These are phyloP conservation scores for Vollenhovia emeryi DNA, from an alignment of 1,140 invertebrate genomes.

Conservation along the genomic window DNA sequence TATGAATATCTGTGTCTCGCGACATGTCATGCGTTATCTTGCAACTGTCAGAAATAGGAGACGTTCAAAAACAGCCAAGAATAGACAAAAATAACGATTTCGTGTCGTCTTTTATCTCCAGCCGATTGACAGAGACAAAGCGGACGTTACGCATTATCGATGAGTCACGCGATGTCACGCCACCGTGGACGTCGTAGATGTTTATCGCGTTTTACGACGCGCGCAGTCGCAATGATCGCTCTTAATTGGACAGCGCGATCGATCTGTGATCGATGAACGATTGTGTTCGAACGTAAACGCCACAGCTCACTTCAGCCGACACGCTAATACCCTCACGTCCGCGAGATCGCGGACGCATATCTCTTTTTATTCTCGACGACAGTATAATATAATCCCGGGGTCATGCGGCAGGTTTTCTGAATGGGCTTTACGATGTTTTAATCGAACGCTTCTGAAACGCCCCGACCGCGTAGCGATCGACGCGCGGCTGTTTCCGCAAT, in stretches of 20 bases:
- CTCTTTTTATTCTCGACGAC: not conserved
- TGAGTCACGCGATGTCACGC: slow-evolving; percentile 43
- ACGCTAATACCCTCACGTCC: not conserved
- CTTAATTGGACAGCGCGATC: slow-evolving; percentile 2
- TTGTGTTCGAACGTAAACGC: not conserved
- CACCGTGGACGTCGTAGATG: slow-evolving; percentile 10
- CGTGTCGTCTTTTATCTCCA: not conserved
- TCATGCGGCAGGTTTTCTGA: not conserved
- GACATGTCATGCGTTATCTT: not conserved
- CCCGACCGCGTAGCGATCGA: not conserved
- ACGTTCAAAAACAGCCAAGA: not conserved
- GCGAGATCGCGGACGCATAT: not conserved
- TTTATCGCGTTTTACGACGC: not conserved
- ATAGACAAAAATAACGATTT: not conserved
- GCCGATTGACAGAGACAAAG: slow-evolving; percentile 41
- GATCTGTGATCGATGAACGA: not conserved
- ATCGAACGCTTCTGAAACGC: not conserved
- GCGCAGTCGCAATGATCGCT: not conserved
- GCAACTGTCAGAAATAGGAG: not conserved
- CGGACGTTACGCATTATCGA: not conserved
- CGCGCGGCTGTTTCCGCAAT: slow-evolving; percentile 14
- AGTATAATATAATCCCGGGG: not conserved
- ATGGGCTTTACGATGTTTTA: not conserved
- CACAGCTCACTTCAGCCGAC: not conserved
- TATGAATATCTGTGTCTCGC: not conserved